Conservation (phyloP, 2,113 vertebrate genomes). For the Corythornis vintsioides region DNA sequence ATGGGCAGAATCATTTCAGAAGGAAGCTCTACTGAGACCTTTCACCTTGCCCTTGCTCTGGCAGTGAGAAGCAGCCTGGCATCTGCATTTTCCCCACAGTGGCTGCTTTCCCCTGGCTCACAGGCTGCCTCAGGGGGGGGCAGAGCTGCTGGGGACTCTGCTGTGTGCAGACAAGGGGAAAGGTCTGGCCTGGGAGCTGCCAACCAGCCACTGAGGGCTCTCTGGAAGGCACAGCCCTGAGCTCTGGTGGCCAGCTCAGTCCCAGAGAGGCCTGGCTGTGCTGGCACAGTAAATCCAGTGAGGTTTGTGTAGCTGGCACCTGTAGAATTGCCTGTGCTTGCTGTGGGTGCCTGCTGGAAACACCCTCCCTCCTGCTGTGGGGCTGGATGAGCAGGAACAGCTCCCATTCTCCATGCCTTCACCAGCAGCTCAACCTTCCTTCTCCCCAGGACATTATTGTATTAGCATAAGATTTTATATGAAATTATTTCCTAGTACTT, state of each 20-base stretch:
- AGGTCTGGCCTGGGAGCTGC: not conserved
- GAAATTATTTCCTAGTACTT: not conserved
- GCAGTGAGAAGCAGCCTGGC: not conserved
- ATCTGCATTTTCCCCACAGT: not conserved
- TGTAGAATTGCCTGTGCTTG: not conserved
- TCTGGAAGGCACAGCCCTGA: not conserved
- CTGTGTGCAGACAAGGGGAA: not conserved
- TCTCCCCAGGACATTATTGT: not conserved
- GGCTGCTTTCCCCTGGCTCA: fast-evolving
- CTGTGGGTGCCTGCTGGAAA: not conserved
- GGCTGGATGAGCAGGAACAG: not conserved
- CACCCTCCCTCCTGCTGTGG: not conserved
- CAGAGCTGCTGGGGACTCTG: not conserved
- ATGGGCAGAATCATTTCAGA: not conserved
- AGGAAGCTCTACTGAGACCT: not conserved
- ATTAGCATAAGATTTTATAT: not conserved
- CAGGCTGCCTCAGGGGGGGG: not conserved
- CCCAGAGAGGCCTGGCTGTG: not conserved
- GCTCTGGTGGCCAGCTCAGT: not conserved
- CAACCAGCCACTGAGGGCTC: not conserved
- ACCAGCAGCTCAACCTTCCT: not conserved
- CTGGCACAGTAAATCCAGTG: not conserved
- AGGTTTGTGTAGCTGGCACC: not conserved
- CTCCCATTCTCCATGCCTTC: not conserved
- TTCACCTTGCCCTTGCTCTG: not conserved